Base-by-base conservation (phyloP, 2,888 invertebrate genomes). In the Andrena trimmerana region DNA sequence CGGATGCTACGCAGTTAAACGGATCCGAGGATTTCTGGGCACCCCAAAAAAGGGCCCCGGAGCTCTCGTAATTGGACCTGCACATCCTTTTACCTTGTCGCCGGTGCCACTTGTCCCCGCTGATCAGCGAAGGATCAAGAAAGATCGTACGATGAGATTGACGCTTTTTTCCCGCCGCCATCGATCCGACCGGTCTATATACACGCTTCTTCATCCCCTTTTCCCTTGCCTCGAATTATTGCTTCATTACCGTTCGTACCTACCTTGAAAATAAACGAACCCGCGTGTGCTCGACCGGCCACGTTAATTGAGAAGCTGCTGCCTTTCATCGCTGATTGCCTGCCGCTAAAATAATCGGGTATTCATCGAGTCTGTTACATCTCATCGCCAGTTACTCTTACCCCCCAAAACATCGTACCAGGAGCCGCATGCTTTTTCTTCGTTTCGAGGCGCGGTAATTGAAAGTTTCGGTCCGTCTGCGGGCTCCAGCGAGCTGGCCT, bases 71-170 rank as follows among this genome's bases (percentile, higher is more conserved):
- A 88, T 88, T 88, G 88, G 88, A 70, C 77, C 77, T 75, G 79
- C 85, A 86, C 88, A 78, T 88, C 81, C 83, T 68, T 82, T 67
- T 85, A 71, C 69, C 83, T 84, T 82, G 81, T 88, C 88, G 70
- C 83, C 83, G 78, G 78, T 87, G 78, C 86, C 87, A 84, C 83
- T 83, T 83, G 83, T 83, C 68, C 59, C 71, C 70, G 74, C 57
- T 82, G 74, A 82, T 83, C 78, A 71, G 36, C 74, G 31, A 78
- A 67, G 72, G 84, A 84, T 83, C 84, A 79, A 75, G 84, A 69
- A 78, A 84, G 84, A 84, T 84, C 75, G 83, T 84, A 84, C 84
- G 75, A 84, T 84, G 68, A 79, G 84, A 83, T 84, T 84, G 84
- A 84, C 84, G 75, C 84, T 83, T 84, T 84, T 84, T 84, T 62